phyloP scores from a whole-genome alignment of 64 coral and sea anemone genomes.

The Actinia equina region DNA sequence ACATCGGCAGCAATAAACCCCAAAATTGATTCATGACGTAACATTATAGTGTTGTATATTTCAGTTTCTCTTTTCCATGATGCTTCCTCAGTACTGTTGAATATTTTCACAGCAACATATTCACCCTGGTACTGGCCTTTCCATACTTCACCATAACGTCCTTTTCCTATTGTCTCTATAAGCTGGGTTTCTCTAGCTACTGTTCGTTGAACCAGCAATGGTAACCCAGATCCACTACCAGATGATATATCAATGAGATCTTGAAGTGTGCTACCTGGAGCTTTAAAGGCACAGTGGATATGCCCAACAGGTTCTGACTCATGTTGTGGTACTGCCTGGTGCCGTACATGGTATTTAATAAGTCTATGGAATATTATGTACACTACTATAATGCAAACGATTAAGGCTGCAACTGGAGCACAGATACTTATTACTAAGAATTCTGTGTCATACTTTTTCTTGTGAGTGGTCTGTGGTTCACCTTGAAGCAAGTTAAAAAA shows the following conservation, averaged over 20 bases:
- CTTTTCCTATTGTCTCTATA: slow-evolving; percentile 84
- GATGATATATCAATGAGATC: slow-evolving; percentile 70
- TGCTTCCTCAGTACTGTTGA: slow-evolving; percentile 72
- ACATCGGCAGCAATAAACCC: slow-evolving; percentile 84
- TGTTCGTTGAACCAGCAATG: slow-evolving; percentile 84
- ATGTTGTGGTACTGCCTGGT: slow-evolving; percentile 17
- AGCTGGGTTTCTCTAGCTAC: slow-evolving; percentile 77
- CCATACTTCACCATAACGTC: slow-evolving; percentile 88
- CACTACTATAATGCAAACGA: slow-evolving; percentile 37
- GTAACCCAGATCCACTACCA: slow-evolving; percentile 77
- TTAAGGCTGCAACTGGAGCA: slow-evolving; percentile 62
- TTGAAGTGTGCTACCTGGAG: slow-evolving; percentile 20
- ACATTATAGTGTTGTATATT: slow-evolving; percentile 81
- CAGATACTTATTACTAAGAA: slow-evolving; percentile 61
- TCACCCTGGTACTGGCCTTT: slow-evolving; percentile 82
- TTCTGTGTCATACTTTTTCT: slow-evolving; percentile 5
- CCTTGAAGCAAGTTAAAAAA: background rate
- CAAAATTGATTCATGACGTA: slow-evolving; percentile 84
- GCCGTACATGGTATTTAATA: slow-evolving; percentile 41
- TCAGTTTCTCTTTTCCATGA: slow-evolving; percentile 88
- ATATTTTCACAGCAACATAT: slow-evolving; percentile 88
- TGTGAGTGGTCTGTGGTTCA: slow-evolving; percentile 11
- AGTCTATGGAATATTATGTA: slow-evolving; percentile 55
- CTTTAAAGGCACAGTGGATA: background rate
- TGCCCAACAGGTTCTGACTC: slow-evolving; percentile 14